phyloP scores from a whole-genome alignment of 2,888 invertebrate genomes.

The Ennomos fuscantarius region DNA sequence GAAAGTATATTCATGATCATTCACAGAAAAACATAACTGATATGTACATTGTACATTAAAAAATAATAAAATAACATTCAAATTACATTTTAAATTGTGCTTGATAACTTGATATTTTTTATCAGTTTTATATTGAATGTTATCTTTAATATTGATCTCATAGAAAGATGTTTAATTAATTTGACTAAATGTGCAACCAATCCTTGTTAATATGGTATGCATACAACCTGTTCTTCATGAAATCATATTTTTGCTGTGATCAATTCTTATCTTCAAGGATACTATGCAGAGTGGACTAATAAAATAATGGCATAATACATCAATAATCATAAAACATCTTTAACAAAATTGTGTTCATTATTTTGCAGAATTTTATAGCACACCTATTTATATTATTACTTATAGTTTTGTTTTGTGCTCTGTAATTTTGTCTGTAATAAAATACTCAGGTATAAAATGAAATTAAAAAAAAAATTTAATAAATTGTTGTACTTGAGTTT shows the following conservation, averaged over 20 bases:
- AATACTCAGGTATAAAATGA: no score
- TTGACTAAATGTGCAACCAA: not conserved
- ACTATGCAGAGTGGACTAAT: slow-evolving; percentile 2
- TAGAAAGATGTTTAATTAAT: not conserved
- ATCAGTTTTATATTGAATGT: not conserved
- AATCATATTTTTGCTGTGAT: slow-evolving; percentile 6
- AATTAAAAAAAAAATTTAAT: no score
- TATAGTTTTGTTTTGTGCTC: no score
- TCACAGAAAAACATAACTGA: not conserved
- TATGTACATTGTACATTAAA: no score
- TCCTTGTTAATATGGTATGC: no score
- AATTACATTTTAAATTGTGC: no score
- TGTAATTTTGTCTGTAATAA: no score
- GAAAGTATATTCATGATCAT: slow-evolving; percentile 14
- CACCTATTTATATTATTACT: not conserved
- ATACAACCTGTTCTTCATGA: no score
- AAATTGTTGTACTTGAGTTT: slow-evolving; percentile 2
- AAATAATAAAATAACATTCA: no score
- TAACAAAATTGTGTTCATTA: slow-evolving; percentile 9
- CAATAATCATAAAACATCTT: slow-evolving; percentile 10
- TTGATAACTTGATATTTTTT: not conserved
- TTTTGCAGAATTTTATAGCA: not conserved
- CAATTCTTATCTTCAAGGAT: slow-evolving; percentile 12
- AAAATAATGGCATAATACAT: slow-evolving; percentile 5
- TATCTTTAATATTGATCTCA: slow-evolving; percentile 6